Conservation (phyloP, 2,888 invertebrate species). For the Drosophila anomalata region DNA sequence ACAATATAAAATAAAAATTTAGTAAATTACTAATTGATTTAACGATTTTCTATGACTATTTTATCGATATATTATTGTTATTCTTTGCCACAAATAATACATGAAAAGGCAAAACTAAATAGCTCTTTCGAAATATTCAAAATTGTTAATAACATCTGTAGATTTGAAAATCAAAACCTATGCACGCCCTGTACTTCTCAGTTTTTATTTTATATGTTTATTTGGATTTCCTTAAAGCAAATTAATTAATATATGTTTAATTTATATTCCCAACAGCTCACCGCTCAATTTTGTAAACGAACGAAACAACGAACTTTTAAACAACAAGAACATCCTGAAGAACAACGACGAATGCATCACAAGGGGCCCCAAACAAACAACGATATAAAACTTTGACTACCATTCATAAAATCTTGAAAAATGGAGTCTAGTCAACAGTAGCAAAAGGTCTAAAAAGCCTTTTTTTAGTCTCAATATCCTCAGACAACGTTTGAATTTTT, state of each 20-base stretch:
- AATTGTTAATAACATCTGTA: conserved; percentile 61
- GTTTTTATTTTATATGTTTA: conserved; percentile 38
- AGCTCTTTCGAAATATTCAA: conserved; percentile 6
- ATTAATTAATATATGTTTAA: conserved; percentile 13
- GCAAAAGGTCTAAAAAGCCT: conserved; percentile 32
- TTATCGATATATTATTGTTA: not conserved
- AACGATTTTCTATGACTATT: not conserved
- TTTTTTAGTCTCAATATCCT: conserved; percentile 59
- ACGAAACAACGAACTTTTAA: conserved; percentile 68
- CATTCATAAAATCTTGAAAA: conserved; percentile 38
- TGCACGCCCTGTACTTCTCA: conserved; percentile 52
- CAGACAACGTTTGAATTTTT: conserved; percentile 75
- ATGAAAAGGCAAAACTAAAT: not conserved
- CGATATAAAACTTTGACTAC: conserved; percentile 51
- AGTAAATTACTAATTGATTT: not conserved
- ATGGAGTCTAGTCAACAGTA: conserved; percentile 51
- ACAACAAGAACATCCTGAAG: conserved; percentile 51
- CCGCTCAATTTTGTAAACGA: conserved; percentile 78
- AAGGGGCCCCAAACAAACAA: conserved; percentile 62
- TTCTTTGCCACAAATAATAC: not conserved
- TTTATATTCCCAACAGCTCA: conserved; percentile 60
- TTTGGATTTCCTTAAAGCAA: not conserved
- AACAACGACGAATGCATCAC: conserved; percentile 68
- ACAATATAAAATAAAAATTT: not conserved
- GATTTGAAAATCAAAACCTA: conserved; percentile 14